A percentile compares a stretch with the other conserved stretches of the same genome.
Evolutionary conservation across 2,113 vertebrate genomes (phyloP).

Genomic region (Ailuropoda melanoleuca): DNA sequence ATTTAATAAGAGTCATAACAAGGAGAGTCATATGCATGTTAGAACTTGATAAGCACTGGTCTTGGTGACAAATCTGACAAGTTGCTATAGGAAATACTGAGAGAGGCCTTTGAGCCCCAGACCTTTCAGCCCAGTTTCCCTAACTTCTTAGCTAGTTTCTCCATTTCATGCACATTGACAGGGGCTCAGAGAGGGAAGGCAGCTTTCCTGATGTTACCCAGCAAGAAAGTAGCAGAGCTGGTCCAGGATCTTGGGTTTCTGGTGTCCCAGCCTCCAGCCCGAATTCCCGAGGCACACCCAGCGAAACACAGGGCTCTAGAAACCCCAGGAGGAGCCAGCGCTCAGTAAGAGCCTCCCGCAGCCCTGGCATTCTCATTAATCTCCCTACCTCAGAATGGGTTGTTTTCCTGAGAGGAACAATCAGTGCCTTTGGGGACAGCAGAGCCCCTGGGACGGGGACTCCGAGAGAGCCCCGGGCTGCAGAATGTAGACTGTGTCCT

Average conservation of each 20-base stretch:
- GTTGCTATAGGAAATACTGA: background rate
- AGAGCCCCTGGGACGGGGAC: background rate
- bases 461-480: background rate
- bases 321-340: background rate
- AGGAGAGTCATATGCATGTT: background rate
- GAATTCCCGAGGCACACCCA: background rate
- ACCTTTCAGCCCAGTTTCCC: background rate
- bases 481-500: constrained; percentile 2
- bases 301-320: background rate
- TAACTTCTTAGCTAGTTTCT: accelerated
- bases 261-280: background rate
- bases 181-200: background rate
- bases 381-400: background rate
- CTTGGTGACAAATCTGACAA: background rate
- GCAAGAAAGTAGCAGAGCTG: background rate
- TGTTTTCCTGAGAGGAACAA: constrained; percentile 48
- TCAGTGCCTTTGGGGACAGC: constrained; percentile 23
- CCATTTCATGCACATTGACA: background rate
- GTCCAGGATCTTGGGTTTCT: background rate
- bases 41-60: background rate
- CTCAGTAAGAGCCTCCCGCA: background rate
- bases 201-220: background rate
- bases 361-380: background rate
- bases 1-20: background rate
- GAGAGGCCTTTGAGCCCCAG: background rate